Conservation (phyloP, 2,888 invertebrate species). For the Abscondita cerata region DNA sequence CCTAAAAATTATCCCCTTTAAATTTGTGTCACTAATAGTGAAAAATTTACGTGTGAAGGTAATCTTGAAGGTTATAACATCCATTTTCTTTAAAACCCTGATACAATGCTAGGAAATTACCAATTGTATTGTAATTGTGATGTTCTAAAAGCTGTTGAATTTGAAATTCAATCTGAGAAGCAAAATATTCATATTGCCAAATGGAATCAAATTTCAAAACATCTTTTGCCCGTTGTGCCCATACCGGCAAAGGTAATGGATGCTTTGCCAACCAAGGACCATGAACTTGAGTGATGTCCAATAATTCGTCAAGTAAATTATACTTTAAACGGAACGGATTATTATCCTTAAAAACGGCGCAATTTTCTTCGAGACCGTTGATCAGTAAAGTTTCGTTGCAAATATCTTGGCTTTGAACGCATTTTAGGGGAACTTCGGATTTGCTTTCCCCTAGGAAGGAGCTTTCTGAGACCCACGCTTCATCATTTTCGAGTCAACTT, state of each 20-base stretch:
- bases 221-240: constrained; percentile 63
- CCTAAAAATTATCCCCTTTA: constrained; percentile 42
- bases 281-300: constrained; percentile 57
- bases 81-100: constrained; percentile 69
- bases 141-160: constrained; percentile 82
- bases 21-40: constrained; percentile 19
- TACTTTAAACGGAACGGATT: constrained; percentile 24
- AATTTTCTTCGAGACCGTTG: constrained; percentile 46
- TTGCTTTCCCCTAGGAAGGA: constrained; percentile 53
- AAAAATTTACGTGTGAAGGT: constrained; percentile 66
- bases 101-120: constrained; percentile 77
- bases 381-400: constrained; percentile 46
- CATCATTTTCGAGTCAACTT: constrained; percentile 89
- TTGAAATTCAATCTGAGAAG: constrained; percentile 78
- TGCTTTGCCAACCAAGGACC: constrained; percentile 72
- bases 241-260: constrained; percentile 79
- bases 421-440: constrained; percentile 51
- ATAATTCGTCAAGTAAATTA: constrained; percentile 19
- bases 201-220: constrained; percentile 62
- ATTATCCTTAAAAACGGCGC: constrained; percentile 36
- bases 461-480: constrained; percentile 59
- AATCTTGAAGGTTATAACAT: constrained; percentile 71
- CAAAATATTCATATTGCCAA: constrained; percentile 79
- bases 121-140: constrained; percentile 89
- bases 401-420: constrained; percentile 47